These are phyloP conservation scores for Rhogogaster chlorosoma DNA, from an alignment of 2,888 invertebrate species.

Conservation along the genomic window DNA sequence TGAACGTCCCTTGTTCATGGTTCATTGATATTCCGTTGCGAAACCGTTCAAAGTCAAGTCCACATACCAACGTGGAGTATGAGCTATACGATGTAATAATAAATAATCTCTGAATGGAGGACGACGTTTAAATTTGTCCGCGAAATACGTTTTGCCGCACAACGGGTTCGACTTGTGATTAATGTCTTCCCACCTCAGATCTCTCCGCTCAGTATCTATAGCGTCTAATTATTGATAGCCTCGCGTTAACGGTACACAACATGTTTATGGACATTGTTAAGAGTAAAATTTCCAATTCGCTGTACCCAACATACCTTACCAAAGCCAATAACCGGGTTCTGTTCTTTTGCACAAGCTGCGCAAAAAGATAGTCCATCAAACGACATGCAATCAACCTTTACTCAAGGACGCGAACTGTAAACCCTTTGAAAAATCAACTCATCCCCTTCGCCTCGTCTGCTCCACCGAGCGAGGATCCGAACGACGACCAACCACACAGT, in stretches of 20 bases:
- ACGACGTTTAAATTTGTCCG: slow-evolving; percentile 45
- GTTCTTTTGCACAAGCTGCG: neutral
- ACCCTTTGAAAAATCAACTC: slow-evolving; percentile 37
- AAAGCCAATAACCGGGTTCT: neutral
- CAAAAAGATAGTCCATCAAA: slow-evolving; percentile 4
- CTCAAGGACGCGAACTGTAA: slow-evolving; percentile 16
- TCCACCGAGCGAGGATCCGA: neutral
- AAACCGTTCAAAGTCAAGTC: slow-evolving; percentile 8
- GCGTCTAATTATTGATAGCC: slow-evolving; percentile 38
- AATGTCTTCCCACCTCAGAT: slow-evolving; percentile 31
- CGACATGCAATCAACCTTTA: slow-evolving; percentile 34
- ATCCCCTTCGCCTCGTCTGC: neutral
- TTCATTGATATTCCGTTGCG: neutral
- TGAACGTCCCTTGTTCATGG: neutral
- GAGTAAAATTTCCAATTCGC: neutral
- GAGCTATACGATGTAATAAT: slow-evolving; percentile 18
- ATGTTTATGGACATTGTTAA: neutral
- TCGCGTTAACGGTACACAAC: neutral
- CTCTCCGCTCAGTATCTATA: slow-evolving; percentile 1
- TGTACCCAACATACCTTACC: neutral
- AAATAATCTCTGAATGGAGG: slow-evolving; percentile 35
- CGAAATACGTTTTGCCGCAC: slow-evolving; percentile 22
- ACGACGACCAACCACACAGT: slow-evolving; percentile 39
- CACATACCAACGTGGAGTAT: slow-evolving; percentile 7
- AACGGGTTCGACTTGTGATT: slow-evolving; percentile 22